Evolutionary conservation across 2,797 vertebrate species (phyloP).

Genomic region (Halcyon smyrnensis): DNA sequence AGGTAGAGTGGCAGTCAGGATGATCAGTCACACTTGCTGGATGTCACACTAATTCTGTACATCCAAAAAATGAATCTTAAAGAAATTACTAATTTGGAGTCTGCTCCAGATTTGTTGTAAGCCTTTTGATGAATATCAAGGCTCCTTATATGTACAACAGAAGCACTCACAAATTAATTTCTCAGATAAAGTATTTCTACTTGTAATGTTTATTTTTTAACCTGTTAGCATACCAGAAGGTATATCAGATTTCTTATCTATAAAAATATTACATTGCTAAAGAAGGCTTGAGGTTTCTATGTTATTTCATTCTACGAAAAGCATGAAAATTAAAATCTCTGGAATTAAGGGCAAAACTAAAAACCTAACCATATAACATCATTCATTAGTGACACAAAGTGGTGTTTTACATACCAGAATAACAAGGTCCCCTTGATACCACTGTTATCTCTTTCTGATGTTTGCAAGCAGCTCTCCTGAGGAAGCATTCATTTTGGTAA

Average conservation of each 20-base stretch:
- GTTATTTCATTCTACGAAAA: background rate
- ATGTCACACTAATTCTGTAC: background rate
- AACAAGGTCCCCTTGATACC: constrained; percentile 88
- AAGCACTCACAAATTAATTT: background rate
- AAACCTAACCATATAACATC: background rate
- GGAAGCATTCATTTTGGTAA: constrained; percentile 96
- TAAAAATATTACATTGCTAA: background rate
- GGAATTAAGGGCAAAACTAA: background rate
- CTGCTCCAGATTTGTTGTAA: background rate
- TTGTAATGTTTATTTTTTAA: constrained; percentile 19
- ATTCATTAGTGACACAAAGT: background rate
- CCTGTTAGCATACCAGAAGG: background rate
- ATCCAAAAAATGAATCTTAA: background rate
- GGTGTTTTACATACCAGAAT: constrained; percentile 83
- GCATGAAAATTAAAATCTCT: background rate
- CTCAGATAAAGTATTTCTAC: background rate
- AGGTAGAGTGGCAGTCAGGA: background rate
- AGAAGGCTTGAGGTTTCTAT: background rate
- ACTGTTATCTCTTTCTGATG: constrained; percentile 91
- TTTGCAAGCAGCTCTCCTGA: constrained; percentile 93
- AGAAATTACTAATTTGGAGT: background rate
- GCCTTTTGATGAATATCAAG: background rate
- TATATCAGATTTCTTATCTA: background rate
- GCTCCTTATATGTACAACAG: background rate
- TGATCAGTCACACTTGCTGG: background rate